Evolutionary conservation across 2,888 invertebrate species (phyloP).

Genomic region (Gisinianus flammeolus): DNA sequence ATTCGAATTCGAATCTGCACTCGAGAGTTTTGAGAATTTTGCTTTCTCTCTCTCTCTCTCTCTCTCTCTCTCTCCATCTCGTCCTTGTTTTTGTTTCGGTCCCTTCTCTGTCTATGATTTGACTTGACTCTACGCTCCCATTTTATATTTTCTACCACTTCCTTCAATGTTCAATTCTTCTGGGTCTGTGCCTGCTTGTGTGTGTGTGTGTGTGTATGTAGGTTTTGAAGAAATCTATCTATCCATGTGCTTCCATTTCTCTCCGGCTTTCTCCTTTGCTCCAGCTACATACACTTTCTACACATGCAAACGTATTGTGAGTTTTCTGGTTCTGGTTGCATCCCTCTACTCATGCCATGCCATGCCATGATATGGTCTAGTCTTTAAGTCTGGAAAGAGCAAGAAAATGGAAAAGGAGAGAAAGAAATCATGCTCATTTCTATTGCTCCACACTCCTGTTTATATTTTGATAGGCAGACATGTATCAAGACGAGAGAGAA

Average conservation of each 20-base stretch:
- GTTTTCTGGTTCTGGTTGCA: no score
- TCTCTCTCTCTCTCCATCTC: background rate
- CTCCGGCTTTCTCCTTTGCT: background rate
- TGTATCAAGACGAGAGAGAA: no score
- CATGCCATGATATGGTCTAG: background rate
- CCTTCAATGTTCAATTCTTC: background rate
- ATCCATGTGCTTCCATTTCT: background rate
- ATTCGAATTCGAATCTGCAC: no score
- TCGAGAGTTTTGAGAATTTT: no score
- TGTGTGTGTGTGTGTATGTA: background rate
- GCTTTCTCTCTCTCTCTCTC: background rate
- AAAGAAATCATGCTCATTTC: background rate
- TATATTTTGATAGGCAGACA: background rate
- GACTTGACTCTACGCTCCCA: background rate
- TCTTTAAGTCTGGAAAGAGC: background rate
- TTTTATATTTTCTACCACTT: constrained; percentile 18
- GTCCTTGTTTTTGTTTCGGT: background rate
- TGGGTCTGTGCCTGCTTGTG: background rate
- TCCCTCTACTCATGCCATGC: background rate
- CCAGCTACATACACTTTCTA: no score
- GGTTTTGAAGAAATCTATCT: background rate
- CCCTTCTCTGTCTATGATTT: background rate
- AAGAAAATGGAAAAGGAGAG: background rate
- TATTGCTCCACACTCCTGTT: background rate
- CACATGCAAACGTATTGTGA: no score